Conservation (phyloP, 2,113 vertebrate genomes). For the Fulmarus glacialis region DNA sequence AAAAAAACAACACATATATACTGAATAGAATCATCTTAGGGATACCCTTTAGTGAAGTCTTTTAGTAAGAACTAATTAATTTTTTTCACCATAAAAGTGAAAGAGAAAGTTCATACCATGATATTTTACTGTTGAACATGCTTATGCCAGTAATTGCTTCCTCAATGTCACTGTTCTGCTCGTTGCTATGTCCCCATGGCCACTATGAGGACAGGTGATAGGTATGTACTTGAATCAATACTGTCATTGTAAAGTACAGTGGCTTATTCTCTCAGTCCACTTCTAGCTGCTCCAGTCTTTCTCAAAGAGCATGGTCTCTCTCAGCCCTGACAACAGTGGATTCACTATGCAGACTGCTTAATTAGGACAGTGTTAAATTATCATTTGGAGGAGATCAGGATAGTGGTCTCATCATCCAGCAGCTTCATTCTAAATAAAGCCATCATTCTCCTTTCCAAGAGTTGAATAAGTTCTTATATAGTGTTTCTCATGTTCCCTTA, state of each 20-base stretch:
- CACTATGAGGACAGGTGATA: neutral
- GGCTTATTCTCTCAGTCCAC: neutral
- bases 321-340: neutral
- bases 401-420: neutral
- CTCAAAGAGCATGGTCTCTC: neutral
- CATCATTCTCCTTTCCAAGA: neutral
- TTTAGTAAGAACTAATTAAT: neutral
- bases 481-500: neutral
- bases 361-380: neutral
- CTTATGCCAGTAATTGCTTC: neutral
- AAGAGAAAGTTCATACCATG: neutral
- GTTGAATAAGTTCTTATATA: neutral
- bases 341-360: neutral
- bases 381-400: neutral
- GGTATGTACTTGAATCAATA: neutral
- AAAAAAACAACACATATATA: neutral
- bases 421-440: neutral
- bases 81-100: neutral
- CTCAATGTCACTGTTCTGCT: neutral
- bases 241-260: neutral
- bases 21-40: neutral
- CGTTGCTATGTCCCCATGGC: neutral
- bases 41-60: neutral
- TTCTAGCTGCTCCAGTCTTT: neutral
- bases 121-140: neutral